These are phyloP conservation scores for Notarius quadriscutis DNA, from an alignment of 2,113 vertebrate species.

Conservation along the genomic window DNA sequence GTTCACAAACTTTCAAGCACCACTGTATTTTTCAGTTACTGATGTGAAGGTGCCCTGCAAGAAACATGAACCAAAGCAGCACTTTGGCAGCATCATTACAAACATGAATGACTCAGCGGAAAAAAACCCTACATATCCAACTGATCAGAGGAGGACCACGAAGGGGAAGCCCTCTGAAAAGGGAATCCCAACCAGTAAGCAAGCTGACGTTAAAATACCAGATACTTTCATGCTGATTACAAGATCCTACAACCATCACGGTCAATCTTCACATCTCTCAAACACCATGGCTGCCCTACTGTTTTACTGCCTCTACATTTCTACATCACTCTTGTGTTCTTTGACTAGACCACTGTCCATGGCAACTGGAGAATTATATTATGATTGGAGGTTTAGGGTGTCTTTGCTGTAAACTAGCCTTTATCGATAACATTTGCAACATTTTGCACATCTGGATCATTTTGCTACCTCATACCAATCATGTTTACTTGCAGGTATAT, in stretches of 20 bases:
- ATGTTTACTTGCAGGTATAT: background rate
- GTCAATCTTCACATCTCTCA: background rate
- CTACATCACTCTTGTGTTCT: background rate
- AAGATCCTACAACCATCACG: background rate
- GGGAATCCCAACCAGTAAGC: conserved; percentile 71
- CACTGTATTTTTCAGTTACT: background rate
- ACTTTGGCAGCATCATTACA: background rate
- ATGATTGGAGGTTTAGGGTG: conserved; percentile 67
- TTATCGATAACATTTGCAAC: conserved; percentile 59
- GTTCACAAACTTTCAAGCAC: too few relatives aligned
- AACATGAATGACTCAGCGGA: conserved; percentile 40
- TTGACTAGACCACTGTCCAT: background rate
- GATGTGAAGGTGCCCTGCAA: background rate
- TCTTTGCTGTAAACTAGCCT: conserved; percentile 70
- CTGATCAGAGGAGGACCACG: conserved; percentile 39
- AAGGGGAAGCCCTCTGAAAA: conserved; percentile 38
- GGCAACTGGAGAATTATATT: background rate
- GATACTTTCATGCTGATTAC: conserved; percentile 58
- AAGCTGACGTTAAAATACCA: conserved; percentile 60
- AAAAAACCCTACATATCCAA: conserved; percentile 31
- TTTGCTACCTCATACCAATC: background rate
- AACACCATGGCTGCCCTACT: too few relatives aligned
- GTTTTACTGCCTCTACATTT: background rate
- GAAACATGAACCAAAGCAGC: background rate
- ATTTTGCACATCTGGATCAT: background rate